These are phyloP conservation scores for Pollenia griseotomentosa DNA, from an alignment of 2,888 invertebrate species.

Conservation along the genomic window DNA sequence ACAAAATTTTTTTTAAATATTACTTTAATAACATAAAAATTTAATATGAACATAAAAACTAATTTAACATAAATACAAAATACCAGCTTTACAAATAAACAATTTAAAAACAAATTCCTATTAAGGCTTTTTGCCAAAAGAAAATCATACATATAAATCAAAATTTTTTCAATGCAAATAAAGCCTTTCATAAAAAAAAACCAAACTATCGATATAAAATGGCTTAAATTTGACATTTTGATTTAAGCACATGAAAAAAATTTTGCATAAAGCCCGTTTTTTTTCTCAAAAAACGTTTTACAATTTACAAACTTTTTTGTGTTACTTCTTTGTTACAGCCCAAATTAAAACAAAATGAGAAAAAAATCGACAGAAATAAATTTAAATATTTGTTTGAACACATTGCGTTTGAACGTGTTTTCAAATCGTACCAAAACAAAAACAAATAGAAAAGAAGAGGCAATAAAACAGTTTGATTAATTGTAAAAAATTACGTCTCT, in stretches of 20 bases:
- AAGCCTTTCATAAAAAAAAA: conserved; percentile 2
- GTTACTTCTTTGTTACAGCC: conserved; percentile 28
- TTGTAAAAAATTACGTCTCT: conserved; percentile 54
- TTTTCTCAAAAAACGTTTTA: conserved; percentile 18
- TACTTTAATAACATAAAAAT: too few species aligned
- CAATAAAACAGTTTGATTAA: conserved; percentile 67
- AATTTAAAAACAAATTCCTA: neutral
- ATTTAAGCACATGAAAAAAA: conserved; percentile 23
- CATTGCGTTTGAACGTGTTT: conserved; percentile 26
- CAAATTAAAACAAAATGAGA: neutral
- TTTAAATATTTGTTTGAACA: conserved; percentile 57
- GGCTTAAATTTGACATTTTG: conserved; percentile 46
- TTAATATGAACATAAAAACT: too few species aligned
- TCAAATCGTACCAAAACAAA: neutral
- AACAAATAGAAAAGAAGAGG: conserved; percentile 22
- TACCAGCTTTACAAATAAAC: too few species aligned
- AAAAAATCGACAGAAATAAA: conserved; percentile 32
- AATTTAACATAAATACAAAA: too few species aligned
- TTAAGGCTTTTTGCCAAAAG: neutral
- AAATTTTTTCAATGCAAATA: conserved; percentile 21
- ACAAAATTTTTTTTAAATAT: too few species aligned
- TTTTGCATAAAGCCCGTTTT: neutral
- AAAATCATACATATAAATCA: conserved; percentile 10
- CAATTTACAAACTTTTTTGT: conserved; percentile 25
- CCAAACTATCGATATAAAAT: neutral